Evolutionary conservation across 2,797 vertebrate genomes (phyloP).

Genomic region (Helicolenus hilgendorfi): DNA sequence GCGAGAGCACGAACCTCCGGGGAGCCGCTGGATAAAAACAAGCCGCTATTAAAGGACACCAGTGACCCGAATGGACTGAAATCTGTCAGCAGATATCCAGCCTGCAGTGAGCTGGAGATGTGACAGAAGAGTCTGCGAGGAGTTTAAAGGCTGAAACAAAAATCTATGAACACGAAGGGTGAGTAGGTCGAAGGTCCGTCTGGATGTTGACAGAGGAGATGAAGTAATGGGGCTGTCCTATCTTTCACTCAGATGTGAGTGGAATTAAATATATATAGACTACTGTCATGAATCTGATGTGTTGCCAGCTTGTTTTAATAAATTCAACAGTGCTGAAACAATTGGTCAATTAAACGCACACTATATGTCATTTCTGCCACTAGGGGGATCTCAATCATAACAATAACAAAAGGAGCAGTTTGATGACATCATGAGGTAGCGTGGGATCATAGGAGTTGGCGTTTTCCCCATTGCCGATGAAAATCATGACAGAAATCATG

Average conservation of each 20-base stretch:
- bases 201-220: constrained; percentile 14
- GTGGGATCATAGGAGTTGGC: too few relatives aligned
- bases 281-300: neutral
- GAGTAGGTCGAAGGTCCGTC: neutral
- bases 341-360: neutral
- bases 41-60: constrained; percentile 40
- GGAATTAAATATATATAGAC: neutral
- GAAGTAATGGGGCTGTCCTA: neutral
- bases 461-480: too few relatives aligned
- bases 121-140: neutral
- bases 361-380: too few relatives aligned
- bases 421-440: too few relatives aligned
- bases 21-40: constrained; percentile 45
- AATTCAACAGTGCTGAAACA: neutral
- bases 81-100: constrained; percentile 52
- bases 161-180: constrained; percentile 16
- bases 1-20: constrained; percentile 31
- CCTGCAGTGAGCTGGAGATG: neutral
- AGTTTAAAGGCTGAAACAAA: constrained; percentile 24
- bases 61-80: constrained; percentile 34
- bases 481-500: too few relatives aligned
- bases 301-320: neutral
- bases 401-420: too few relatives aligned
- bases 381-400: too few relatives aligned
- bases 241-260: neutral